Evolutionary conservation across 2,888 invertebrate genomes (phyloP), one percentile per base, ranked within the genome.

Genomic region (Philaethria dido): DNA sequence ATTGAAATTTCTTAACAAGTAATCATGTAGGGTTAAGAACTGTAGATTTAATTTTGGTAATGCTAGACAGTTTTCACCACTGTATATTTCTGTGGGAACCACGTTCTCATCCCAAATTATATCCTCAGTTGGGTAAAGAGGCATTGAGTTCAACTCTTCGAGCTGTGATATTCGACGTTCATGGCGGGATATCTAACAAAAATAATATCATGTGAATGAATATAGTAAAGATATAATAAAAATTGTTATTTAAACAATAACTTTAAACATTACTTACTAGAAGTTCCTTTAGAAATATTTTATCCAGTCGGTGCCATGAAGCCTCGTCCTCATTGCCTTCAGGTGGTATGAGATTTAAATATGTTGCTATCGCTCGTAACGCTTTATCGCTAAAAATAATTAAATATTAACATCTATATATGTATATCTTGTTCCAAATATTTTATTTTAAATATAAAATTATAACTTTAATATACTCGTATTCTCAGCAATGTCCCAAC

Each of bases 91-190:
- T 0, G 98, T 97, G 0, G 99, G 99, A 0, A 99, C 99, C 50
- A 99, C 95, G 82, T 99, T 99, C 86, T 99, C 99, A 87, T 99
- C 98, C 99, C 99, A 99, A 76, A 99, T 98, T 2, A 99, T 96
- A 69, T 97, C 96, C 85, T 99, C 99, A 0, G 99, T 99, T 0
- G 99, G 99, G 84, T 99, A 99, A 0, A 99, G 93, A 0, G 99
- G 99, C 98, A 99, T 99, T 76, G 98, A 97, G 85, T 99, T 99
- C 13, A 99, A 89, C 64, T 97, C 97, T 81, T 99, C 98, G 63
- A 99, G 89, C 81, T 99, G 99, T 0, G 99, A 99, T 42, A 96
- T 95, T 60, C 98, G 94, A 47, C 96, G 94, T 84, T 99, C 98
- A 84, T 99, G 98, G 2, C 97, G 94, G 0, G 96, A 96, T 74